Evolutionary conservation across 2,113 vertebrate genomes (phyloP).

Genomic region (Esox niger): DNA sequence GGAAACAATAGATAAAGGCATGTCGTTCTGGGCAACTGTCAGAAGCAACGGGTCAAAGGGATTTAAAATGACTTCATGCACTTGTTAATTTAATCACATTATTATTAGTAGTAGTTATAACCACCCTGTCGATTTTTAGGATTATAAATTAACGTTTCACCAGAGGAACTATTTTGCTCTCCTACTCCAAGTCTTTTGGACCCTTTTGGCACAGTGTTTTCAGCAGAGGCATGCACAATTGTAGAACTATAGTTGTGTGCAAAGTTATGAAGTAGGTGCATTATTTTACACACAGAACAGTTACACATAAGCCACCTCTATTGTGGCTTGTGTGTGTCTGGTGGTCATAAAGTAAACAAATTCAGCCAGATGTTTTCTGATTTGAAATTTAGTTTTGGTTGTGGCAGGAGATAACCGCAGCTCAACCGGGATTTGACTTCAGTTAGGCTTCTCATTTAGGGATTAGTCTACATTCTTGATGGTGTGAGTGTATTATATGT

Average conservation of each 20-base stretch:
- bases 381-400: background rate
- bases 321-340: too few species aligned
- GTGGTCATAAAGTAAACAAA: too few species aligned
- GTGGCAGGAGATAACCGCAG: background rate
- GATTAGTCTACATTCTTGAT: background rate
- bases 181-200: background rate
- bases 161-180: background rate
- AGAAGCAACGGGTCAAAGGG: background rate
- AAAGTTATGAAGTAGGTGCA: too few species aligned
- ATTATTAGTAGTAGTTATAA: background rate
- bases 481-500: background rate
- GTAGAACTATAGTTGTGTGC: too few species aligned
- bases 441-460: background rate
- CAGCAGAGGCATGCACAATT: too few species aligned
- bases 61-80: too few species aligned
- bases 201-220: background rate
- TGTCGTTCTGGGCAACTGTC: conserved; percentile 15
- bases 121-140: background rate
- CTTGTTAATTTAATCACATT: background rate
- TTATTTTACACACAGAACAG: too few species aligned
- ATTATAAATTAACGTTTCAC: background rate
- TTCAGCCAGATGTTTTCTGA: background rate
- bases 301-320: too few species aligned
- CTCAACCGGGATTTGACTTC: background rate
- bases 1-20: conserved; percentile 48